phyloP scores from a whole-genome alignment of 2,797 vertebrate genomes.

The Sebastes reedi region DNA sequence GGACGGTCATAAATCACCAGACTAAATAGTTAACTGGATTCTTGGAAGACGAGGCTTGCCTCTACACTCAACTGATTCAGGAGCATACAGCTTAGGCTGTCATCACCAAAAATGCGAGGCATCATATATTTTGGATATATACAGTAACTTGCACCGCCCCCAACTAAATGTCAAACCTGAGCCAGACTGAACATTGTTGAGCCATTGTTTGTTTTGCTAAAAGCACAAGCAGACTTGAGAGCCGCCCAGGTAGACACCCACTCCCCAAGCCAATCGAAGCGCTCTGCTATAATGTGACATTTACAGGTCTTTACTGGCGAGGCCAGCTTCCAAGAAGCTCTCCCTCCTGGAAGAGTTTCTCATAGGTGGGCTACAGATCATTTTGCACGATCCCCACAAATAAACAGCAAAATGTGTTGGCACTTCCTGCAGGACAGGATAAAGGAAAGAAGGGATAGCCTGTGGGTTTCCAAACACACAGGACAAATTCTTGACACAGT shows the following conservation, averaged over 20 bases:
- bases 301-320: conserved; percentile 46
- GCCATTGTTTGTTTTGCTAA: conserved; percentile 59
- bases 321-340: conserved; percentile 31
- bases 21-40: conserved; percentile 58
- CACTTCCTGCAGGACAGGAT: conserved; percentile 39
- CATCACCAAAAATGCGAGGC: conserved; percentile 36
- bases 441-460: not conserved
- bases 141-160: conserved; percentile 9
- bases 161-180: not conserved
- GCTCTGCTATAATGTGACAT: conserved; percentile 38
- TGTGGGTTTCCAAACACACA: not conserved
- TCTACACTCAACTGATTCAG: conserved; percentile 31
- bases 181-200: conserved; percentile 16
- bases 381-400: conserved; percentile 47
- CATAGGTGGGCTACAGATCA: conserved; percentile 40
- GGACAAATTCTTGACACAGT: not conserved
- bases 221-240: conserved; percentile 32
- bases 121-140: conserved; percentile 27
- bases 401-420: conserved; percentile 30
- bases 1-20: conserved; percentile 64
- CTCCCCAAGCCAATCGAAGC: conserved; percentile 49
- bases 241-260: conserved; percentile 40
- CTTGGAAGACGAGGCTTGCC: conserved; percentile 30
- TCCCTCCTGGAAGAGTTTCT: conserved; percentile 24
- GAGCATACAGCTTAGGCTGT: conserved; percentile 38